Percentiles rank a stretch among this genome's conserved stretches.
Evolutionary conservation across 2,797 vertebrate genomes (phyloP).

Genomic region (Acridotheres tristis): DNA sequence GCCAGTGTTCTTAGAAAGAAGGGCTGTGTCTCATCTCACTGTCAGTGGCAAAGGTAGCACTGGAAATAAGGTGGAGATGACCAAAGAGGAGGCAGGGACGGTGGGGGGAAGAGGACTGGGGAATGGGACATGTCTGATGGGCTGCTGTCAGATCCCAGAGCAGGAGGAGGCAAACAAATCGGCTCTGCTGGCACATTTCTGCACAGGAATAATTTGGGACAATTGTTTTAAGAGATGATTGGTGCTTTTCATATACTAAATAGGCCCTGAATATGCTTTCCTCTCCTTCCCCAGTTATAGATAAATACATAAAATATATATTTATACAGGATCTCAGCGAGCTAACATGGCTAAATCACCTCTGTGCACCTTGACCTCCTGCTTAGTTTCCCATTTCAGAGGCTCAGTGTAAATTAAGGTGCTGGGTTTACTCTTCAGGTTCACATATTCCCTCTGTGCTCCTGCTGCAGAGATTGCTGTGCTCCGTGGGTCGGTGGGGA

Average conservation of each 20-base stretch:
- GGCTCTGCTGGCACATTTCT: background rate
- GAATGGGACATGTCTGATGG: background rate
- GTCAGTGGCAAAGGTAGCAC: background rate
- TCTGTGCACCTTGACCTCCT: background rate
- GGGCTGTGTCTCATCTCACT: background rate
- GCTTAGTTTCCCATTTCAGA: background rate
- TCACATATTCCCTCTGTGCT: background rate
- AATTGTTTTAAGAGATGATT: background rate
- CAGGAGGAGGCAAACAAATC: background rate
- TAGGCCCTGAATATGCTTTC: background rate
- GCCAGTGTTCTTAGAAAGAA: background rate
- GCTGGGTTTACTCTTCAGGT: background rate
- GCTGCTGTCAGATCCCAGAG: background rate
- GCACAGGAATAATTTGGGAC: background rate
- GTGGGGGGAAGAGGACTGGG: background rate
- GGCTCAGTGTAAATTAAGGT: background rate
- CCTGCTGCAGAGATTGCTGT: conserved; percentile 6
- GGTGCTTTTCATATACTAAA: background rate
- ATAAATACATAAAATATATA: fast-evolving
- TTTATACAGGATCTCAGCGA: background rate
- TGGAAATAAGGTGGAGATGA: background rate
- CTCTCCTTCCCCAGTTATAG: background rate
- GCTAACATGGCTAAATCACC: background rate
- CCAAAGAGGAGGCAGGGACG: background rate
- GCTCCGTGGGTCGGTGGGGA: background rate